phyloP scores from a whole-genome alignment of 2,797 vertebrate species.

The Chrosomus eos region DNA sequence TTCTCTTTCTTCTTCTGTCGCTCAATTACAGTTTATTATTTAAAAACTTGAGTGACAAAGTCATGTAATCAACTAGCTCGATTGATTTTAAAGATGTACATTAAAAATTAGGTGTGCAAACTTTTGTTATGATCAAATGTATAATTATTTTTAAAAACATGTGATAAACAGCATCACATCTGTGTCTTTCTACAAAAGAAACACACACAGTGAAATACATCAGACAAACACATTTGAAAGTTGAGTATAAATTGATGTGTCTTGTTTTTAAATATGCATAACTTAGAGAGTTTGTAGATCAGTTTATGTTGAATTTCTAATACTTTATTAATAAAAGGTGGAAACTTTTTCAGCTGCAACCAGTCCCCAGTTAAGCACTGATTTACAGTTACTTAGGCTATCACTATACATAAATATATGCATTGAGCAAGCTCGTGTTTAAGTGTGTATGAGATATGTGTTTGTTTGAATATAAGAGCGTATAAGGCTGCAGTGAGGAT shows the following conservation, averaged over 20 bases:
- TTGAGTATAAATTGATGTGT: neutral
- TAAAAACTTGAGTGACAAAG: neutral
- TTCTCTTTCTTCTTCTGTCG: neutral
- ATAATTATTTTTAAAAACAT: neutral
- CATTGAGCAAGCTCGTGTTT: neutral
- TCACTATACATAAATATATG: neutral
- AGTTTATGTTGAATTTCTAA: neutral
- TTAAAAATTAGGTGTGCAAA: neutral
- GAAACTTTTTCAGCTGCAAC: neutral
- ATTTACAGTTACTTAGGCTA: neutral
- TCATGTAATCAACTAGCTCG: neutral
- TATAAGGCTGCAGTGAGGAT: conserved; percentile 24
- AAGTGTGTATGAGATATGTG: neutral
- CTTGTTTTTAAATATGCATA: neutral
- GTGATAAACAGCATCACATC: neutral
- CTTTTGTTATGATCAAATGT: neutral
- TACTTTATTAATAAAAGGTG: neutral
- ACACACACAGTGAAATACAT: neutral
- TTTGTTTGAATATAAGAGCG: conserved; percentile 8
- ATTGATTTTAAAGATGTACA: neutral
- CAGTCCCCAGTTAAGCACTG: neutral
- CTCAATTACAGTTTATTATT: conserved; percentile 3
- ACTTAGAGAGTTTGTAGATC: neutral
- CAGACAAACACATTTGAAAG: neutral
- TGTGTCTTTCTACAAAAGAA: neutral